These are phyloP conservation scores for Apaloderma vittatum DNA, from an alignment of 2,113 vertebrate genomes.

Conservation along the genomic window DNA sequence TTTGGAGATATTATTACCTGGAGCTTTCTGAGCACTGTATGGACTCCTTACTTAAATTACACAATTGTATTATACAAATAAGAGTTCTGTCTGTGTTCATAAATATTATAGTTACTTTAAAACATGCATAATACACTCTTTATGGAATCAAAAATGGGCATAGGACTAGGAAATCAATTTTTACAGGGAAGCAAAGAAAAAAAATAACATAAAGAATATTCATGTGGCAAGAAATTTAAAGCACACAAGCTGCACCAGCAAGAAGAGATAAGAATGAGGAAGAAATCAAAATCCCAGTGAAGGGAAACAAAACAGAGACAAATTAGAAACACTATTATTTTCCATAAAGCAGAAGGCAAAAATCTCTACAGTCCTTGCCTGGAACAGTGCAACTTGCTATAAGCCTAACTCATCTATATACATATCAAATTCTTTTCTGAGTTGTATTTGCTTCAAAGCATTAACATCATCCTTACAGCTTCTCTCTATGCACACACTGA, in stretches of 20 bases:
- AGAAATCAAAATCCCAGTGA: slow-evolving; percentile 8
- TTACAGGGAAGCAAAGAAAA: neutral
- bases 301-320: neutral
- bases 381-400: neutral
- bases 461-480: neutral
- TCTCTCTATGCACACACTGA: neutral
- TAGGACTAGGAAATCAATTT: neutral
- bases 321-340: neutral
- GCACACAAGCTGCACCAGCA: neutral
- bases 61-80: neutral
- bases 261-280: neutral
- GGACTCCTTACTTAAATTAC: neutral
- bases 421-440: neutral
- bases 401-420: neutral
- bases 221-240: neutral
- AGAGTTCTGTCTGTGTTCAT: neutral
- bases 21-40: neutral
- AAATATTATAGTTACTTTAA: neutral
- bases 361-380: neutral
- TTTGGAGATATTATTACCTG: neutral
- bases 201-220: neutral
- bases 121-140: neutral
- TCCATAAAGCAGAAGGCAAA: neutral
- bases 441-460: neutral
- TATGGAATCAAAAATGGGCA: neutral